Conservation (phyloP, 2,797 vertebrate species). For the Helostoma temminkii region DNA sequence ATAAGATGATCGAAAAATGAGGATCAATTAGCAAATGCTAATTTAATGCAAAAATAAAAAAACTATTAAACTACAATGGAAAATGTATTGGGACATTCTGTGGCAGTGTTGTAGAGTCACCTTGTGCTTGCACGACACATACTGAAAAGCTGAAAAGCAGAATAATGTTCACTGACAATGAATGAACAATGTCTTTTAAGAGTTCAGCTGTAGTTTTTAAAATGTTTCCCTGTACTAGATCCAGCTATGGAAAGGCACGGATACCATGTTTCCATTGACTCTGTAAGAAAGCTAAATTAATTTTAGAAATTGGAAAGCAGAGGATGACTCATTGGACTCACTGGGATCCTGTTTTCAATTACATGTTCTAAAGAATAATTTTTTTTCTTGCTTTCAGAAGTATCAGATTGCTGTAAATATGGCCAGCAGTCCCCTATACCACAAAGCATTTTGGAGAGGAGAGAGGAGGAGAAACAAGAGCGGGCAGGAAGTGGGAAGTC, state of each 20-base stretch:
- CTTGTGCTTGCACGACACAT: too few relatives aligned
- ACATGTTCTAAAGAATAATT: constrained; percentile 53
- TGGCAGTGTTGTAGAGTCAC: too few relatives aligned
- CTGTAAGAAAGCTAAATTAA: constrained; percentile 38
- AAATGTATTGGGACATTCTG: too few relatives aligned
- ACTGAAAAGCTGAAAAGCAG: too few relatives aligned
- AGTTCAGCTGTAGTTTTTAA: constrained; percentile 23
- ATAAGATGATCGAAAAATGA: too few relatives aligned
- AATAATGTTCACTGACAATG: too few relatives aligned
- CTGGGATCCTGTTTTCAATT: constrained; percentile 81
- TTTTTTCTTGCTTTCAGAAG: constrained; percentile 47
- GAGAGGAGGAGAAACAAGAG: constrained; percentile 34
- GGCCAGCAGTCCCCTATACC: constrained; percentile 42
- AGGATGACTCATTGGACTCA: constrained; percentile 62
- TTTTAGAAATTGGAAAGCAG: constrained; percentile 51
- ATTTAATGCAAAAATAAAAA: too few relatives aligned
- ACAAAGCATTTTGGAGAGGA: constrained; percentile 43
- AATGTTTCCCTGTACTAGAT: constrained; percentile 17
- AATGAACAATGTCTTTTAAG: neutral
- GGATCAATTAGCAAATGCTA: too few relatives aligned
- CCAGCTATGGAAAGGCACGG: constrained; percentile 27
- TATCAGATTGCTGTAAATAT: constrained; percentile 70
- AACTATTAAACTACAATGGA: too few relatives aligned
- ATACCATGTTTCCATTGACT: constrained; percentile 20
- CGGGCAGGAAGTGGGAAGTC: constrained; percentile 2